Evolutionary conservation across 1,140 invertebrate species (phyloP).

Genomic region (Pristionchus pacificus): DNA sequence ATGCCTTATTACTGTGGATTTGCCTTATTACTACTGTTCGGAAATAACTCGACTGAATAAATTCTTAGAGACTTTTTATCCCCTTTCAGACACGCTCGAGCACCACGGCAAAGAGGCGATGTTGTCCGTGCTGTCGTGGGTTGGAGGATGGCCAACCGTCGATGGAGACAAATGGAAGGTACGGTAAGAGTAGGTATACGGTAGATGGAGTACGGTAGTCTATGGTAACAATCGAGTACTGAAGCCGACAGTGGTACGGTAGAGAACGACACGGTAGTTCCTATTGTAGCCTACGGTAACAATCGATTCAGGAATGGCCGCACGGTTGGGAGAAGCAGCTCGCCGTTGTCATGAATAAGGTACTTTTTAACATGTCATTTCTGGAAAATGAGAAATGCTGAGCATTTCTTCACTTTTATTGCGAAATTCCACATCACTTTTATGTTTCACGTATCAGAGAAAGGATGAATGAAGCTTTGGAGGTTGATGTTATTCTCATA

Average conservation of each 20-base stretch:
- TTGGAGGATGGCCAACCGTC: conserved; percentile 86
- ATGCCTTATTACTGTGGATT: too few species aligned
- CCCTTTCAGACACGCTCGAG: conserved; percentile 39
- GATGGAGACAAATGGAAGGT: conserved; percentile 46
- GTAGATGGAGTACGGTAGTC: neutral
- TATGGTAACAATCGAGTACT: neutral
- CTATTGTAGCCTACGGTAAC: too few species aligned
- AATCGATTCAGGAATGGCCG: conserved; percentile 59
- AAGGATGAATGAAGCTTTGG: too few species aligned
- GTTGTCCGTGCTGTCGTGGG: conserved; percentile 64
- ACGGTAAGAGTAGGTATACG: neutral
- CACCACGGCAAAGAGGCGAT: conserved; percentile 32
- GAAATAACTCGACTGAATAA: too few species aligned
- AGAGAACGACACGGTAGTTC: too few species aligned
- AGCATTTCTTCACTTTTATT: too few species aligned
- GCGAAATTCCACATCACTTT: too few species aligned
- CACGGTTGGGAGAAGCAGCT: conserved; percentile 73
- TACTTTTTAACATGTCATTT: neutral
- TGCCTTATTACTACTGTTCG: too few species aligned
- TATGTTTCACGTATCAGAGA: too few species aligned
- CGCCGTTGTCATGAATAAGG: conserved; percentile 64
- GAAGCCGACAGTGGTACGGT: too few species aligned
- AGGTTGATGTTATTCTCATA: too few species aligned
- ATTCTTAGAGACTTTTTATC: neutral
- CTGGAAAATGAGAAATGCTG: too few species aligned